Evolutionary conservation across 37 sponge, comb jelly and placozoan species (phyloP).

Genomic region (Beroe ovata): DNA sequence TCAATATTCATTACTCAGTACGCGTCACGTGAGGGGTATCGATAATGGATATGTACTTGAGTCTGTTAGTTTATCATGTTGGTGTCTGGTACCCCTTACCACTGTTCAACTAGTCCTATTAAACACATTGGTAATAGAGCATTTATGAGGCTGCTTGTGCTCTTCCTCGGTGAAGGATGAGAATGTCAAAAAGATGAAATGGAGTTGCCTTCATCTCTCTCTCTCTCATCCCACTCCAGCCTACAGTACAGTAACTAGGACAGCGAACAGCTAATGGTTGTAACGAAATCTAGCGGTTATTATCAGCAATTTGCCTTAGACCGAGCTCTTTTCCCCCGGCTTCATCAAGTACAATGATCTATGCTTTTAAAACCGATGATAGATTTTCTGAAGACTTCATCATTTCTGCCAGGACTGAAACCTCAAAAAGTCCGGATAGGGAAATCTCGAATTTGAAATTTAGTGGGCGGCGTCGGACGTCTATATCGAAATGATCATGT

Average conservation of each 20-base stretch:
- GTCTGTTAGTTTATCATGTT: slow-evolving; percentile 45
- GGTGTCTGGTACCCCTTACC: not conserved
- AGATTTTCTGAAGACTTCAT: not conserved
- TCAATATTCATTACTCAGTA: not conserved
- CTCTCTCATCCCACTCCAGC: too few relatives aligned
- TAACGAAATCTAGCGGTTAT: not conserved
- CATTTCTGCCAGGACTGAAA: not conserved
- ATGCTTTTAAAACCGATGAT: not conserved
- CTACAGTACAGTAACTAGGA: too few relatives aligned
- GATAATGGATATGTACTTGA: slow-evolving; percentile 65
- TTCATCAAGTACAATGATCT: not conserved
- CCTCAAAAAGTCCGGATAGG: not conserved
- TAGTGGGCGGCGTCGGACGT: not conserved
- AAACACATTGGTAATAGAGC: slow-evolving; percentile 44
- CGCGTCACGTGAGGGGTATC: slow-evolving; percentile 2
- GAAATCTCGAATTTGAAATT: not conserved
- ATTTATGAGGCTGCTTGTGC: not conserved
- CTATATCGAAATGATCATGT: not conserved
- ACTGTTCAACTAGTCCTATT: slow-evolving; percentile 4
- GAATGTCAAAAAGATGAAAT: not conserved
- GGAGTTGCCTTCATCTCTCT: not conserved
- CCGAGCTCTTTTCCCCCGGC: not conserved
- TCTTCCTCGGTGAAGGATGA: not conserved
- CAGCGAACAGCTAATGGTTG: not conserved
- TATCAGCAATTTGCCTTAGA: not conserved